phyloP scores from a whole-genome alignment of 2,113 vertebrate genomes.

The Microcebus lehilahytsara region DNA sequence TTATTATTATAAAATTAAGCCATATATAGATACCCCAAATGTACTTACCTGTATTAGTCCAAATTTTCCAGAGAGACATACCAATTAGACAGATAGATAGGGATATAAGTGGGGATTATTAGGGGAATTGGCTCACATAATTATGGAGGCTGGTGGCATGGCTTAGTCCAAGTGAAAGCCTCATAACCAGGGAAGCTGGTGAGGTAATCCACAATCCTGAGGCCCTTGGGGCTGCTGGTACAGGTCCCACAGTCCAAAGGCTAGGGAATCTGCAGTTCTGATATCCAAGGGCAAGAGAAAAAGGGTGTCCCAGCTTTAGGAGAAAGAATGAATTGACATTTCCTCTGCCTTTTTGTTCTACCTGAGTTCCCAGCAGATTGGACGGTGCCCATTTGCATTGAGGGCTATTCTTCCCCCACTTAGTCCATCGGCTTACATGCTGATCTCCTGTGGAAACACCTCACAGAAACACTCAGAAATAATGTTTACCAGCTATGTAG shows the following conservation, averaged over 20 bases:
- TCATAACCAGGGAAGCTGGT: not conserved
- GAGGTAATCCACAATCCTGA: not conserved
- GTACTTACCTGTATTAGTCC: not conserved
- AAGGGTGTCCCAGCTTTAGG: not conserved
- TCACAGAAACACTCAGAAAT: not conserved
- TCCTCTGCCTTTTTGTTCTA: not conserved
- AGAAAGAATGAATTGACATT: not conserved
- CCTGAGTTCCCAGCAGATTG: not conserved
- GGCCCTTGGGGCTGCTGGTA: not conserved
- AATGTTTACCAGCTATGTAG: not conserved
- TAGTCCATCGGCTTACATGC: not conserved
- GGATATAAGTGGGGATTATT: not conserved
- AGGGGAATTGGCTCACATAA: not conserved
- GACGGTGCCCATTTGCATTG: rapidly evolving
- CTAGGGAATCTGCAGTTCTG: not conserved
- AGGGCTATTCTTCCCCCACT: not conserved
- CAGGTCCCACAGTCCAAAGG: not conserved
- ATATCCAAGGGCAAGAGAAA: not conserved
- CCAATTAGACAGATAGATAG: not conserved
- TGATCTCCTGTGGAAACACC: not conserved
- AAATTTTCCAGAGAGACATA: not conserved
- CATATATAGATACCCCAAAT: not conserved
- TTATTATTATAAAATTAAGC: not conserved
- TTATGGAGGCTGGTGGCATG: too few species aligned
- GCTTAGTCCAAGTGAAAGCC: not conserved